Conservation (phyloP, 2,113 vertebrate species). For the Rhea americana region DNA sequence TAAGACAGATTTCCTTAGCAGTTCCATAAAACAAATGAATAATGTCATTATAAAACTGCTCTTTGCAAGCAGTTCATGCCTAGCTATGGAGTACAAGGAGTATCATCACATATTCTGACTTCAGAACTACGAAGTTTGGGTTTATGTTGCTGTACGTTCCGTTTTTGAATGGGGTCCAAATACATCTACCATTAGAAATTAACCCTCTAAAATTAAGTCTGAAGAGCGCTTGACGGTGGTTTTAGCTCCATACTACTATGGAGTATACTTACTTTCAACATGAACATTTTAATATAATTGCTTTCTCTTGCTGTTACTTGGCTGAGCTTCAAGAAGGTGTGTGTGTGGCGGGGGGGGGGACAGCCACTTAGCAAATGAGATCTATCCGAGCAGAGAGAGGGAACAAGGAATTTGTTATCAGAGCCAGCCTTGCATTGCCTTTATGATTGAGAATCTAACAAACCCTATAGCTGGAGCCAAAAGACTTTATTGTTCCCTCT, state of each 20-base stretch:
- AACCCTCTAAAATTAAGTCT: background rate
- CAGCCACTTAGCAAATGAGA: slow-evolving; percentile 54
- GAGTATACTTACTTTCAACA: background rate
- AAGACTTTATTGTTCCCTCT: slow-evolving; percentile 26
- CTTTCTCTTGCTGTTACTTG: slow-evolving; percentile 3
- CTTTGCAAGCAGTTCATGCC: background rate
- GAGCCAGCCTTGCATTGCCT: slow-evolving; percentile 44
- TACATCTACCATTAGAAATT: background rate
- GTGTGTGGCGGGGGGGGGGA: background rate
- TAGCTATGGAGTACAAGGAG: background rate
- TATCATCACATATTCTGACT: background rate
- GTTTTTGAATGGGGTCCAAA: background rate
- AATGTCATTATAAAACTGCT: background rate
- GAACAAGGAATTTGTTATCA: slow-evolving; percentile 36
- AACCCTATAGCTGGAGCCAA: slow-evolving; percentile 14
- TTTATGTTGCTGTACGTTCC: background rate
- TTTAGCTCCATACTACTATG: background rate
- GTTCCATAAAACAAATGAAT: background rate
- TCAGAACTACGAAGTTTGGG: background rate
- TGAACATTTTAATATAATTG: background rate
- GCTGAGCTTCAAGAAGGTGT: slow-evolving; percentile 19
- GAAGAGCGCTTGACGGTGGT: background rate
- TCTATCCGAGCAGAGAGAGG: slow-evolving; percentile 30
- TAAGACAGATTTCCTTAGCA: background rate
- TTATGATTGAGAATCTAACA: slow-evolving; percentile 51